Conservation (phyloP, 1,140 invertebrate genomes). For the Pseudomyrmex concolor region DNA sequence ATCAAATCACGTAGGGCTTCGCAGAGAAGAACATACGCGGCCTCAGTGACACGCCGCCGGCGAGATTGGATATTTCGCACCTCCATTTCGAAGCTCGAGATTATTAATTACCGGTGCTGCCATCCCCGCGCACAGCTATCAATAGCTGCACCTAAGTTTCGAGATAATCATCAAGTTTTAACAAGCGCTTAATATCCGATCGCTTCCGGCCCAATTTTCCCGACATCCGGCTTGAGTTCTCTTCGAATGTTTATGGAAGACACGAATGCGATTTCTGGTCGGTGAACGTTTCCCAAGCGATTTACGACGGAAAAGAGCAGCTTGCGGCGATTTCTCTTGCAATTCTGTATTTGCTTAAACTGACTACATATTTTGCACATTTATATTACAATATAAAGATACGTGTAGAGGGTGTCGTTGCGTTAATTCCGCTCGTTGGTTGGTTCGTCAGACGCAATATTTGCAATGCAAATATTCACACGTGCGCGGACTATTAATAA, state of each 20-base stretch:
- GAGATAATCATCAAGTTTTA: constrained; percentile 46
- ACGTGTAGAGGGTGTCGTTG: not conserved
- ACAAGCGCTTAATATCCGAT: constrained; percentile 44
- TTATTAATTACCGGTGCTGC: constrained; percentile 59
- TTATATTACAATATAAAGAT: not conserved
- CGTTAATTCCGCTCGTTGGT: constrained; percentile 23
- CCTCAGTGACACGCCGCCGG: constrained; percentile 7
- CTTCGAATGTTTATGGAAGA: too few relatives aligned
- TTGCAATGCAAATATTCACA: constrained; percentile 40
- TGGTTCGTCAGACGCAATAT: constrained; percentile 28
- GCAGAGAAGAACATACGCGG: not conserved
- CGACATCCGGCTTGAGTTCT: constrained; percentile 5
- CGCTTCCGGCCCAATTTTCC: constrained; percentile 42
- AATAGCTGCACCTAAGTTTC: constrained; percentile 36
- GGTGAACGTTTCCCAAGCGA: not conserved
- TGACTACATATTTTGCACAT: constrained; percentile 3
- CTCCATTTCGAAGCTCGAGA: constrained; percentile 46
- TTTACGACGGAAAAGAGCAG: not conserved
- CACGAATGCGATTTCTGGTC: not conserved
- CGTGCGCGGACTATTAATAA: constrained; percentile 31
- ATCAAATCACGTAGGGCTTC: constrained; percentile 26
- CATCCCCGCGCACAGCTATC: constrained; percentile 12
- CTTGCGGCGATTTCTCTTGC: not conserved
- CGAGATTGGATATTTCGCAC: constrained; percentile 41
- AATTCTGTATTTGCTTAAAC: constrained; percentile 23